Evolutionary conservation across 2,888 invertebrate genomes (phyloP), one percentile per base, ranked within the genome.

Genomic region (Sussaba pulchella): DNA sequence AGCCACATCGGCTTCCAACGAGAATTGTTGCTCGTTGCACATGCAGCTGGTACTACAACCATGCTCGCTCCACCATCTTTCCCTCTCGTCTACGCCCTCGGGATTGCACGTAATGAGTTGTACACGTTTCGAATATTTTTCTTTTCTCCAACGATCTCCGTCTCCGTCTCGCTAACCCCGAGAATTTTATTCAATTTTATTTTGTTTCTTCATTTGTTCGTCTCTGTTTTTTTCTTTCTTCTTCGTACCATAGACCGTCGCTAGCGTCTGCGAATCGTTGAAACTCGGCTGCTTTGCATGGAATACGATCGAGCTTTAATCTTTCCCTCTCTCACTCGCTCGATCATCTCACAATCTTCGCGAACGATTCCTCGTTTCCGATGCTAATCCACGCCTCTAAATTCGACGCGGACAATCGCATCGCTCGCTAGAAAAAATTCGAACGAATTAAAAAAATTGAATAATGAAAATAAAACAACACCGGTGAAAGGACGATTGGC

Each of bases 41-140:
- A 83, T 82, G 80, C 80, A 80, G 80, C 80, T 75, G 50, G 43
- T 78, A 63, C n/a, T 26, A 26, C 36, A 31, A 17, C 12, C n/a
- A n/a, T n/a, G n/a, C n/a, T n/a, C 21, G 19, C 19, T 19, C 19
- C 47, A 19, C 10, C 9, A 21, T 21, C 31, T 31, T 6, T 31
- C 31, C 6, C 59, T 85, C 84, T 82, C 83, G 83, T 83, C 82
- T 86, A 87, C 87, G 87, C 86, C 88, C 87, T 88, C 86, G 85
- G 87, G 86, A 88, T 87, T 85, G 85, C 85, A 82, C 85, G 87
- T 89, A 89, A 89, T 87, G 88, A 89, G 88, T 88, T 88, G 86
- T 87, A 88, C 87, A 88, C 86, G 88, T 85, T 87, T 86, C 59
- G 75, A 75, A 81, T 81, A 83, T 82, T 84, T 83, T 82, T 85